Evolutionary conservation across 2,888 invertebrate species (phyloP), one percentile per base, ranked within the genome.

Genomic region (Lasioglossum leucozonium): DNA sequence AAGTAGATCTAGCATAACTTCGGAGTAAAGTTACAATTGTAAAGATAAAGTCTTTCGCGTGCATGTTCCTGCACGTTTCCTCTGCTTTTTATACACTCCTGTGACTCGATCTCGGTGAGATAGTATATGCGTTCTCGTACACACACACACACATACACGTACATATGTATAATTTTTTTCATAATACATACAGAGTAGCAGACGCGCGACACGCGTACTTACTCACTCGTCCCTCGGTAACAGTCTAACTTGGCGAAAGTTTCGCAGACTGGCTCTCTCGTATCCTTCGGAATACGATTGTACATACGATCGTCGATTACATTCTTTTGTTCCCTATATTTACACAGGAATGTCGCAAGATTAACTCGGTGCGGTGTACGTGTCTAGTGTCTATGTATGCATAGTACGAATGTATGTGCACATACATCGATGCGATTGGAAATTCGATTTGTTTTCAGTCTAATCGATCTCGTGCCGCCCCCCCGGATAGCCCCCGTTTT

Each of bases 271-370:
- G 37, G 47, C 40, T 69, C n/a, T n/a, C n/a, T n/a, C 34, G 18
- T 18, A 42, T 44, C 72, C 30, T 72, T 26, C 40, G 26, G 40
- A 40, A 42, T 78, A 55, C 42, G n/a, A 42, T 65, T 26, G 47
- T 30, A 18, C 42, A 44, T 26, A n/a, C 55, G 55, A n/a, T 65
- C 16, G 40, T 72, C 47, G 47, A 18, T 69, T 30, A 30, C 18
- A 42, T 62, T 42, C 47, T 71, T n/a, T 75, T 78, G 62, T 78
- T 83, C 75, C 78, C 84, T 75, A 72, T 83, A 79, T 85, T 83
- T 83, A 83, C 84, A 79, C 62, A 71, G 58, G 71, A 83, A 71
- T 75, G 58, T 65, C 71, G 72, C 77, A 42, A 81, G 34, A 80
- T 76, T 81, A 65, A 81, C 73, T 30, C 40, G 47, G 69, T 40